Conservation (phyloP, 2,113 vertebrate genomes). For the Guaruba guarouba region DNA sequence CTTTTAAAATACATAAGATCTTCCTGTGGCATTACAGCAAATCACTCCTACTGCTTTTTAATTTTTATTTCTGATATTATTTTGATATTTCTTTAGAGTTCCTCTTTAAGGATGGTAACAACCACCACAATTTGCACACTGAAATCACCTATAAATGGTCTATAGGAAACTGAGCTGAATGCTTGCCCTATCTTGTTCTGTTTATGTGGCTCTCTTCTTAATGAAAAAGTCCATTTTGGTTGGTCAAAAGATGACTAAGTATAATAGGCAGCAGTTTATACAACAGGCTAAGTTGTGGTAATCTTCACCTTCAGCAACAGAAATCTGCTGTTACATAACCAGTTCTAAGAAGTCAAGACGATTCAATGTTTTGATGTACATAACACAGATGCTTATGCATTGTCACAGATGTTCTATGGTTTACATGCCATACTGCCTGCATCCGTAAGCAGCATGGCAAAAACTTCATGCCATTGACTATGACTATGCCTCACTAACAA, state of each 20-base stretch:
- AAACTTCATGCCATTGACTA: background rate
- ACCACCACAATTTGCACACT: background rate
- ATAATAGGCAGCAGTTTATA: background rate
- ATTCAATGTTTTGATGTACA: background rate
- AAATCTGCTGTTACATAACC: background rate
- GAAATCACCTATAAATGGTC: background rate
- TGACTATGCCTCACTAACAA: background rate
- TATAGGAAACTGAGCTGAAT: background rate
- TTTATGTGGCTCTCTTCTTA: background rate
- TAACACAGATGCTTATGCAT: background rate
- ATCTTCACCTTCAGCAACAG: background rate
- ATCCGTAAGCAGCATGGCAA: background rate
- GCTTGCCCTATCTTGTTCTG: background rate
- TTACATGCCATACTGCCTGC: background rate
- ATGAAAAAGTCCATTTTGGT: background rate
- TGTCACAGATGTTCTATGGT: background rate
- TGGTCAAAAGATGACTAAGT: background rate
- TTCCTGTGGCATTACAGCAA: background rate
- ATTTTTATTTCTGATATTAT: background rate
- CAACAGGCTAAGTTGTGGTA: background rate
- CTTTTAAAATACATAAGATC: background rate
- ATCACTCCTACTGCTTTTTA: background rate
- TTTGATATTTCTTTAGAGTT: background rate
- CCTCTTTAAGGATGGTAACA: background rate
- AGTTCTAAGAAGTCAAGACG: background rate